A percentile compares a stretch with the other conserved stretches of the same genome.
phyloP scores from a whole-genome alignment of 2,797 vertebrate species.

The Sebastes reedi region DNA sequence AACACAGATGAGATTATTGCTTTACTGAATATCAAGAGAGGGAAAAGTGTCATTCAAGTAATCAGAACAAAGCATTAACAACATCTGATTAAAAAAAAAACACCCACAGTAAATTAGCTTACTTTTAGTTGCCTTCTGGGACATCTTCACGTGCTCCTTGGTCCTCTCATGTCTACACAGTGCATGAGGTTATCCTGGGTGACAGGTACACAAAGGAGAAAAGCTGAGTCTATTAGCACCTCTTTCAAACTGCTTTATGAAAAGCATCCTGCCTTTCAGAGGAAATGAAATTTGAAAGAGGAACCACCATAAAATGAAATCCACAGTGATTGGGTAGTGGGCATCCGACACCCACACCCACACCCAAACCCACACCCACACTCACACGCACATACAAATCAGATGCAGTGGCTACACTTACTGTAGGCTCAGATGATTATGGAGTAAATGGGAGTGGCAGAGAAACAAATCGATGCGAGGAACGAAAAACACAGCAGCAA shows the following conservation, averaged over 20 bases:
- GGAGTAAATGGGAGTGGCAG: neutral
- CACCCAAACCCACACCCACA: neutral
- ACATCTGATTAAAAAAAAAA: neutral
- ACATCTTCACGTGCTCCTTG: constrained; percentile 76
- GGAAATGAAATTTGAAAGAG: neutral
- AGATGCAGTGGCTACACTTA: neutral
- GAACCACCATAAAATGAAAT: neutral
- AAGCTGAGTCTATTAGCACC: neutral
- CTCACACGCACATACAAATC: neutral
- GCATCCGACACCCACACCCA: neutral
- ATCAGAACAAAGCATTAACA: neutral
- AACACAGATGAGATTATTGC: neutral
- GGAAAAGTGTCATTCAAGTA: neutral
- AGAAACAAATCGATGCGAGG: neutral
- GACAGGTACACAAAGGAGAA: neutral
- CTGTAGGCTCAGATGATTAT: neutral
- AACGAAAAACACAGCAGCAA: too few species aligned
- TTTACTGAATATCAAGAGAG: neutral
- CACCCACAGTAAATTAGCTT: constrained; percentile 29
- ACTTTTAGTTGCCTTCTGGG: constrained; percentile 75
- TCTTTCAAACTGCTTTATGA: neutral
- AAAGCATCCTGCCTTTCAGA: neutral
- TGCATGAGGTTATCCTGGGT: constrained; percentile 56
- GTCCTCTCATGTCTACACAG: constrained; percentile 61
- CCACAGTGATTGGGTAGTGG: too few species aligned